phyloP scores from a whole-genome alignment of 2,888 invertebrate species.

The Liposcelis brunnea region DNA sequence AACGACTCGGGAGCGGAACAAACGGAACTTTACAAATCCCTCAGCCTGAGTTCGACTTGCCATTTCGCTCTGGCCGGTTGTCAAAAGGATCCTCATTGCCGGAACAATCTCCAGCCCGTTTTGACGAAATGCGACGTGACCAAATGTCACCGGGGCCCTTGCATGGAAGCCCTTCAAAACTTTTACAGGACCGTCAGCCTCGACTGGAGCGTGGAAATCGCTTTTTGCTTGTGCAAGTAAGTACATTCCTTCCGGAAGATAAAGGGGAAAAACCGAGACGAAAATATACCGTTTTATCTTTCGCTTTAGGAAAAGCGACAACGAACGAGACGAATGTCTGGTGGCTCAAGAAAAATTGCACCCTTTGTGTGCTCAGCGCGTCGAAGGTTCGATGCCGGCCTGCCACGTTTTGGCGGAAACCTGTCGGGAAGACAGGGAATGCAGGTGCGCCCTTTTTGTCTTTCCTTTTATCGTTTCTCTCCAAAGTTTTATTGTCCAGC shows the following conservation, averaged over 20 bases:
- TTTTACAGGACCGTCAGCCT: slow-evolving; percentile 70
- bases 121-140: slow-evolving; percentile 62
- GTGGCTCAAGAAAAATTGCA: slow-evolving; percentile 79
- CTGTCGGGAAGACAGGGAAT: slow-evolving; percentile 65
- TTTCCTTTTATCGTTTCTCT: no score
- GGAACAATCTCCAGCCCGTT: slow-evolving; percentile 62
- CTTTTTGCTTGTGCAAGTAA: slow-evolving; percentile 87
- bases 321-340: slow-evolving; percentile 73
- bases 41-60: slow-evolving; percentile 37
- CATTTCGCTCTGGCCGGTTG: slow-evolving; percentile 67
- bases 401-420: slow-evolving; percentile 70
- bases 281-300: background rate
- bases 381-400: slow-evolving; percentile 59
- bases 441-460: slow-evolving; percentile 59
- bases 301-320: slow-evolving; percentile 59
- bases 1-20: slow-evolving; percentile 3
- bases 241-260: slow-evolving; percentile 23
- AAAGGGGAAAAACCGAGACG: background rate
- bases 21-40: background rate
- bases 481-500: background rate
- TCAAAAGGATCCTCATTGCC: slow-evolving; percentile 66
- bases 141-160: slow-evolving; percentile 66
- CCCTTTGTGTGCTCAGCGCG: slow-evolving; percentile 72
- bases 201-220: slow-evolving; percentile 73
- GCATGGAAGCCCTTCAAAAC: slow-evolving; percentile 70